Evolutionary conservation across 2,797 vertebrate species (phyloP).

Genomic region (Cyclopterus lumpus): DNA sequence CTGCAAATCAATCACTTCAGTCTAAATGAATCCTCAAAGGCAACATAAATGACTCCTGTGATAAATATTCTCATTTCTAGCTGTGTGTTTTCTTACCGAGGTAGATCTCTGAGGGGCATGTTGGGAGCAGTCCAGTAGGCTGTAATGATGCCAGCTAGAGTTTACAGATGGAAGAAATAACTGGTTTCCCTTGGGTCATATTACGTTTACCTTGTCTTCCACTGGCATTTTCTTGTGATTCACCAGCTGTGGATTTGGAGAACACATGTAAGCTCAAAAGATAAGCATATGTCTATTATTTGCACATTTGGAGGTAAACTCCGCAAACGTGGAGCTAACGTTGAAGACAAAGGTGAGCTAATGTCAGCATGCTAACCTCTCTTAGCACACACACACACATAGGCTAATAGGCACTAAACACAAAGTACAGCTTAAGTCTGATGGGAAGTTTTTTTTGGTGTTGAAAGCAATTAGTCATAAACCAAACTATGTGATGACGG

Average conservation of each 20-base stretch:
- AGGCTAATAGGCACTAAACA: neutral
- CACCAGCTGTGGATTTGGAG: neutral
- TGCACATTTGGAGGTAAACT: neutral
- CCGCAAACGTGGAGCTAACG: neutral
- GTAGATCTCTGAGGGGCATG: constrained; percentile 20
- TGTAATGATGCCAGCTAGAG: constrained; percentile 28
- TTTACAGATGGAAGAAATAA: constrained; percentile 31
- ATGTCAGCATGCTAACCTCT: neutral
- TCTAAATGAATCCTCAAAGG: constrained; percentile 25
- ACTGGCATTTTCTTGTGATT: neutral
- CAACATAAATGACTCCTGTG: constrained; percentile 11
- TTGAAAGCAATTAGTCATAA: neutral
- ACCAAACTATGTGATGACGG: neutral
- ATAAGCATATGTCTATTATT: neutral
- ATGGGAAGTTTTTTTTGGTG: neutral
- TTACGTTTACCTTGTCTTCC: neutral
- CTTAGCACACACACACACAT: neutral
- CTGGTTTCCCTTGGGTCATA: neutral
- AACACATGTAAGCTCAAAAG: neutral
- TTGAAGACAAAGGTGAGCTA: neutral
- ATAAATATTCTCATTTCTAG: constrained; percentile 37
- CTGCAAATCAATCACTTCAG: neutral
- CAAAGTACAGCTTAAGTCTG: neutral
- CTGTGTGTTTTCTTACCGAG: constrained; percentile 2
- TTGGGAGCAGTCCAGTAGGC: constrained; percentile 20